phyloP scores from a whole-genome alignment of 2,888 invertebrate genomes.

The Anoplius nigerrimus region DNA sequence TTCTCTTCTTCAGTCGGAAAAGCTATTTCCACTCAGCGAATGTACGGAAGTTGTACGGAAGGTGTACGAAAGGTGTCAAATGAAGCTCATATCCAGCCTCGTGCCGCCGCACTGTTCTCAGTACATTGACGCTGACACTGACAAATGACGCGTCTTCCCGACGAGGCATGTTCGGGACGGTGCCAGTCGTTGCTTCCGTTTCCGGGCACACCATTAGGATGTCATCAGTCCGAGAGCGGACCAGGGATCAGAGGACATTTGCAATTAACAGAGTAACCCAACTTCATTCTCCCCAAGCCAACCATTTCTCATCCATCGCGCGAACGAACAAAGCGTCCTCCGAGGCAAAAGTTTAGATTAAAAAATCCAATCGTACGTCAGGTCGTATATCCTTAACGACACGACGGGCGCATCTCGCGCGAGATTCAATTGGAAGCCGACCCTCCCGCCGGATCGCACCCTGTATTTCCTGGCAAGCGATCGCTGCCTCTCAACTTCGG shows the following conservation, averaged over 20 bases:
- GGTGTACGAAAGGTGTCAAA: not conserved
- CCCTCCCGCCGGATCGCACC: not conserved
- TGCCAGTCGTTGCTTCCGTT: constrained; percentile 7
- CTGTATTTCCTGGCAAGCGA: constrained; percentile 1
- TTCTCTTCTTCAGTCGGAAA: not conserved
- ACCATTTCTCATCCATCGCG: no score
- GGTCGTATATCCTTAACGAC: not conserved
- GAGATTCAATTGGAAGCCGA: not conserved
- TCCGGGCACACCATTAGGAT: not conserved
- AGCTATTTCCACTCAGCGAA: not conserved
- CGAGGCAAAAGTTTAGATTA: no score
- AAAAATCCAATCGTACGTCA: no score
- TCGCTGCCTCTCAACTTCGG: not conserved
- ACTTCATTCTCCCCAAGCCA: no score
- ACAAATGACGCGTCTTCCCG: constrained; percentile 26
- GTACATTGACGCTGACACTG: constrained; percentile 25
- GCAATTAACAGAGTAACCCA: no score
- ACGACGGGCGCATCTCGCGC: not conserved
- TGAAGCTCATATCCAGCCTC: not conserved
- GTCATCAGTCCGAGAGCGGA: not conserved
- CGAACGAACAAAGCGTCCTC: no score
- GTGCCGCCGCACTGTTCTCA: not conserved
- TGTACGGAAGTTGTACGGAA: no score
- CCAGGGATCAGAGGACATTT: no score
- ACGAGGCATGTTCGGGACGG: not conserved